Evolutionary conservation across 1,140 invertebrate genomes (phyloP).

Genomic region (Apocrypta bakeri): DNA sequence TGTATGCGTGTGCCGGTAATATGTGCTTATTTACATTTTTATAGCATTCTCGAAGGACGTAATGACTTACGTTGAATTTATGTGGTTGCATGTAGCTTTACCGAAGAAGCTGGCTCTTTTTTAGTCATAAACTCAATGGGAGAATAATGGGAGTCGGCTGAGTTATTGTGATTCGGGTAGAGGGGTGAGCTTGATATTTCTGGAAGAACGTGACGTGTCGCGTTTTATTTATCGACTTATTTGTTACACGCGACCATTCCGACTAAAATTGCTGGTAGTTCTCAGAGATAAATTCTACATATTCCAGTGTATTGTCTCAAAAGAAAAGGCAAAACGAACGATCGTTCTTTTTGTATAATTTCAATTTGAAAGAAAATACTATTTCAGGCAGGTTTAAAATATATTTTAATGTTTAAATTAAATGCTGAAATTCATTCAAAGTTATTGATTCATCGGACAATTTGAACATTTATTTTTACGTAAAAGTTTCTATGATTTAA

Average conservation of each 20-base stretch:
- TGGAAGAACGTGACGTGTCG: too few relatives aligned
- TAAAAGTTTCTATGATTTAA: too few relatives aligned
- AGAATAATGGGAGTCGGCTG: background rate
- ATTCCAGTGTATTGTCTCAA: background rate
- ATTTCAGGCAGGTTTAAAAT: too few relatives aligned
- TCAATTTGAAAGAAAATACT: background rate
- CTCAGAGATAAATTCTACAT: background rate
- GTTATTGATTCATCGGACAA: too few relatives aligned
- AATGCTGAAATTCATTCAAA: too few relatives aligned
- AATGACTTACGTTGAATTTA: slow-evolving; percentile 17
- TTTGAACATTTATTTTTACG: too few relatives aligned
- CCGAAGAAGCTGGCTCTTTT: background rate
- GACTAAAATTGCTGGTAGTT: background rate
- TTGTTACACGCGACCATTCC: background rate
- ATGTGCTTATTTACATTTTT: slow-evolving; percentile 22
- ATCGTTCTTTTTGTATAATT: background rate
- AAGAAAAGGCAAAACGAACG: too few relatives aligned
- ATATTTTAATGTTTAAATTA: too few relatives aligned
- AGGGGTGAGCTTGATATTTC: background rate
- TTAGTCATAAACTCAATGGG: background rate
- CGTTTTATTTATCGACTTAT: background rate
- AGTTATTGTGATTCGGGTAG: background rate
- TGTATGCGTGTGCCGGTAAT: background rate
- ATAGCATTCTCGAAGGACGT: slow-evolving; percentile 1
- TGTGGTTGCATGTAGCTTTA: background rate